Base-by-base conservation (phyloP, 2,113 vertebrate species). In the Dipodomys spectabilis region DNA sequence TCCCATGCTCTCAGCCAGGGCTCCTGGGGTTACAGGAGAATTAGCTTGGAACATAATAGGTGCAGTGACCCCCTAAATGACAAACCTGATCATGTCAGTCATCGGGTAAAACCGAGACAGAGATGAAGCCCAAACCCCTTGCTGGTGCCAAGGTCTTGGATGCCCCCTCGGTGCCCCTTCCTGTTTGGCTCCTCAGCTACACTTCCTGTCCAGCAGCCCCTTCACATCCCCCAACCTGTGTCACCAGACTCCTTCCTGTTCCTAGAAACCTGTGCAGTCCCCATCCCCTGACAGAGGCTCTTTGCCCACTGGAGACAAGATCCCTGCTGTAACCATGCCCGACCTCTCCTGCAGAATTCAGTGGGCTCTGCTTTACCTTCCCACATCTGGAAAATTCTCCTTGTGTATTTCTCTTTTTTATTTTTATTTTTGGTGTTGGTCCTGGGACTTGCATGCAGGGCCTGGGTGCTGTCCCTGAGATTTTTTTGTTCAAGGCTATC, bases 151-250 rank as follows among this genome's bases (percentile, higher is more conserved):
- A 45, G 45, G 30, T 13, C 44, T 44, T n/a, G 27, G 85, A 25
- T 32, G n/a, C 12, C 2, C 8, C 0, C 4, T 2, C 25, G 27
- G 30, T 32, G n/a, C 22, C 2, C 8, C 0, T 4, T 2, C 28
- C 35, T 27, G 32, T 25, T 45, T 7, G 3, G 30, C 53, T 44
- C 25, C 0, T 23, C 27, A 32, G 39, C 32, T 67, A 30, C 5
- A 15, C 68, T 22, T 60, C 22, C 65, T 72, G n/a, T 25, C 28
- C 49, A 25, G 3, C 78, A 2, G 0, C 16, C 3, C n/a, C 20
- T 49, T 27, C 11, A 20, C 0, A 12, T 49, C 49, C 15, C 44
- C n/a, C 3, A 32, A 20, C 32, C 32, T 22, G n/a, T 45, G 12
- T 69, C 1, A 0, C 39, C 18, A 1, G 69, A 12, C 49, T n/a